Conservation (phyloP, 1,140 invertebrate genomes). For the Musca domestica region DNA sequence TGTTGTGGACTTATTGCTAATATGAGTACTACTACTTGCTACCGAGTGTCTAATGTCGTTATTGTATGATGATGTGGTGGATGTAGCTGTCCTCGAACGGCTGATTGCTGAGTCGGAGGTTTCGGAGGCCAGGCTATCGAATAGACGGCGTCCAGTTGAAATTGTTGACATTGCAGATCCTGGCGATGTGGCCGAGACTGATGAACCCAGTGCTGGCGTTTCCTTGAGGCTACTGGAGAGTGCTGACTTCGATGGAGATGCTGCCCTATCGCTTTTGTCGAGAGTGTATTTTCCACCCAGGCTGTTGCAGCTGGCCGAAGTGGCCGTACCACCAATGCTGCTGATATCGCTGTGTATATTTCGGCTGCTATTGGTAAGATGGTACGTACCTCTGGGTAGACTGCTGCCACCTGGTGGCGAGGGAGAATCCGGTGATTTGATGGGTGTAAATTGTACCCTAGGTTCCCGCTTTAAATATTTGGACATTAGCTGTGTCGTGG, state of each 20-base stretch:
- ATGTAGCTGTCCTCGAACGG: background rate
- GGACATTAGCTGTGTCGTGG: slow-evolving; percentile 50
- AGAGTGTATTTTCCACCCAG: background rate
- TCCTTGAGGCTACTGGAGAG: slow-evolving; percentile 17
- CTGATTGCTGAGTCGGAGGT: background rate
- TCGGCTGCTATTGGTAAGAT: slow-evolving; percentile 31
- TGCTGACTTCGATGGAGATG: slow-evolving; percentile 34
- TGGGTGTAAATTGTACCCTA: slow-evolving; percentile 48
- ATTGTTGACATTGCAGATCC: slow-evolving; percentile 37
- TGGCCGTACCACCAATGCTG: background rate
- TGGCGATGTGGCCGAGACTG: slow-evolving; percentile 12
- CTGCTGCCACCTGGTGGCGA: slow-evolving; percentile 46
- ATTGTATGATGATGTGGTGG: slow-evolving; percentile 35
- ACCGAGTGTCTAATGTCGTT: slow-evolving; percentile 38
- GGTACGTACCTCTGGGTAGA: slow-evolving; percentile 48
- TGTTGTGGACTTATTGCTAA: slow-evolving; percentile 31
- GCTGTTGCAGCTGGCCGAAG: background rate
- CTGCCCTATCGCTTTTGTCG: slow-evolving; percentile 34
- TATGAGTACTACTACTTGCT: slow-evolving; percentile 34
- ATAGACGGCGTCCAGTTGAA: slow-evolving; percentile 45
- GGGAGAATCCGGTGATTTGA: slow-evolving; percentile 50
- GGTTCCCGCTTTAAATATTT: slow-evolving; percentile 50
- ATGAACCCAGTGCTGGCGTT: background rate
- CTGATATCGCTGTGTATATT: background rate
- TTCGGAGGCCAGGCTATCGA: slow-evolving; percentile 45